Evolutionary conservation across 2,888 invertebrate genomes (phyloP), one percentile per base, ranked within the genome.

Genomic region (Mesoligia furuncula): DNA sequence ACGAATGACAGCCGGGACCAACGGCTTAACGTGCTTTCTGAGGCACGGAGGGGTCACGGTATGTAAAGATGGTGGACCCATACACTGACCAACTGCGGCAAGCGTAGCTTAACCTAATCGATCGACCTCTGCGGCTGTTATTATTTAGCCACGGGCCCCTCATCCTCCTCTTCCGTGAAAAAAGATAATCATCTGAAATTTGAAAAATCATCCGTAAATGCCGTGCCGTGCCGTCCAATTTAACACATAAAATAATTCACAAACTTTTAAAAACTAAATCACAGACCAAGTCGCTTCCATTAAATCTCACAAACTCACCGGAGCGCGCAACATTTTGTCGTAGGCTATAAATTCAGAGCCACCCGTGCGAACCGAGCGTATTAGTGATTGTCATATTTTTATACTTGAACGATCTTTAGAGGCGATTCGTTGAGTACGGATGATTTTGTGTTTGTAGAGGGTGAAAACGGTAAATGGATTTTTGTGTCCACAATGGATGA

Each of bases 371-470:
- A 77, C 39, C 48, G 17, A 82, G 61, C 77, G 72, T 76, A 77
- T 83, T 85, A 83, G 61, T 85, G 85, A 85, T 69, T 85, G 83
- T 83, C 83, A 83, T 85, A 83, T 83, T 83, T 83, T 77, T 73
- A 85, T 73, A 77, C 83, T 65, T 51, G 77, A 73, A 11, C 77
- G 65, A 61, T 77, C 69, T 77, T 69, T 66, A 48, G 42, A 68
- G 72, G 64, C 62, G 76, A 66, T 57, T 84, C 64, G n/a, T 9
- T 36, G 84, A 80, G 81, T 81, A 36, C 68, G 54, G 57, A 54
- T 71, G 84, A 79, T 84, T 81, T 81, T 36, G 45, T 51, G 62
- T 75, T 62, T 74, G 36, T 61, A 11, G 62, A 48, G 64, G 73
- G 54, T 57, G 17, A 36, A 76, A 59, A n/a, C 61, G 64, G 57